Conservation (phyloP, 2,888 invertebrate species). For the Lasioglossum morio region DNA sequence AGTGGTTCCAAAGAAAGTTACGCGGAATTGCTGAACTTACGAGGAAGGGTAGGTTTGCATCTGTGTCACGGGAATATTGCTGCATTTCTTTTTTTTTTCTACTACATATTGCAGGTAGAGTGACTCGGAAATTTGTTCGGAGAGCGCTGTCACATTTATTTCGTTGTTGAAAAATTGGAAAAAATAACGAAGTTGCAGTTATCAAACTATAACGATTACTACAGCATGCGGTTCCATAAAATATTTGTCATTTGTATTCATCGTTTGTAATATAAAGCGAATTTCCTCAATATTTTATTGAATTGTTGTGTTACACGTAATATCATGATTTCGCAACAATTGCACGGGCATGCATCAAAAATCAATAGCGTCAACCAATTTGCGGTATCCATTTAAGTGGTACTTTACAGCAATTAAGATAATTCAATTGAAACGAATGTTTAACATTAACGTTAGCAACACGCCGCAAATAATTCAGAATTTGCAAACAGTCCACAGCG, state of each 20-base stretch:
- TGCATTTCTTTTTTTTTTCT: too few relatives aligned
- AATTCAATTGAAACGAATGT: slow-evolving; percentile 18
- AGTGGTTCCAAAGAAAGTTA: slow-evolving; percentile 28
- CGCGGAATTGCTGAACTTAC: slow-evolving; percentile 42
- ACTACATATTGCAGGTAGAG: background rate
- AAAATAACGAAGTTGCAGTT: background rate
- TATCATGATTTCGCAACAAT: background rate
- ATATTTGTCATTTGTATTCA: background rate
- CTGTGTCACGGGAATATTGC: background rate
- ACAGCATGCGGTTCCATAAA: background rate
- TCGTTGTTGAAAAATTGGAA: background rate
- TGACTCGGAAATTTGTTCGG: background rate
- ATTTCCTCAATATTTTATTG: background rate
- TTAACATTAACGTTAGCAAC: background rate
- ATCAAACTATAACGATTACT: background rate
- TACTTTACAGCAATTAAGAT: background rate
- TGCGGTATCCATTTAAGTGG: background rate
- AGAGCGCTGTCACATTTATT: background rate
- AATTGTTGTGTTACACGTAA: background rate
- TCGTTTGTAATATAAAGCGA: background rate
- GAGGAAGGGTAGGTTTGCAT: slow-evolving; percentile 35
- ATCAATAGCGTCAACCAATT: background rate
- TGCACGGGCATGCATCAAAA: background rate
- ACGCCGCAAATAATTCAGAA: slow-evolving; percentile 5
- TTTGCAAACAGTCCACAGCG: background rate